Conservation (phyloP, 2,113 vertebrate genomes). For the Caranx melampygus region DNA sequence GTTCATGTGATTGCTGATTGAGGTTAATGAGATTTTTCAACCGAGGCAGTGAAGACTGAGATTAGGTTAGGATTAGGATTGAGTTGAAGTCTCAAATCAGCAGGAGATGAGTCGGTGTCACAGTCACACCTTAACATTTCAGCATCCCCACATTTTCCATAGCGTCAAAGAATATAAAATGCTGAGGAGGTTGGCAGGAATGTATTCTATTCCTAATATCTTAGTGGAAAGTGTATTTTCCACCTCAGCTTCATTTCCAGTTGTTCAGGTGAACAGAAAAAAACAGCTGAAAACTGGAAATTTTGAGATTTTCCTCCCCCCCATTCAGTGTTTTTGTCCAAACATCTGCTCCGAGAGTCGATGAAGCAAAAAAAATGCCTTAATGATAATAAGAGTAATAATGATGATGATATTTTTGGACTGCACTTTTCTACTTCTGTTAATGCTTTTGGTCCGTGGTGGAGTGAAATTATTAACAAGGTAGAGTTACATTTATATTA, state of each 20-base stretch:
- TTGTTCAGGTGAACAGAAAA: too few species aligned
- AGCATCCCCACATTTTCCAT: not conserved
- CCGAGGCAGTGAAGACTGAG: not conserved
- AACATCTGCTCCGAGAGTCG: too few species aligned
- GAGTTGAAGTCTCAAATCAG: constrained; percentile 13
- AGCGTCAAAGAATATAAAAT: too few species aligned
- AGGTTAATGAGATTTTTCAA: constrained; percentile 50
- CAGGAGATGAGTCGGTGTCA: not conserved
- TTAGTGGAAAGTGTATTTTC: too few species aligned
- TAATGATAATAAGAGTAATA: not conserved
- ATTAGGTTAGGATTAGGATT: constrained; percentile 41
- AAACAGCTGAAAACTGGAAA: too few species aligned
- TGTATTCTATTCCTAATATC: too few species aligned
- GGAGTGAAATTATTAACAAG: not conserved
- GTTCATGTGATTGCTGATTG: constrained; percentile 23
- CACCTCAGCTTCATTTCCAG: too few species aligned
- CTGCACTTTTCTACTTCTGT: not conserved
- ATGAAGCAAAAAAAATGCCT: not conserved
- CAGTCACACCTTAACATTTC: not conserved
- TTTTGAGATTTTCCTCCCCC: too few species aligned
- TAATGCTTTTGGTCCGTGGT: too few species aligned
- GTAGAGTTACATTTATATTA: too few species aligned
- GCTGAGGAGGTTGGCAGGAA: too few species aligned
- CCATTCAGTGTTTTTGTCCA: too few species aligned
- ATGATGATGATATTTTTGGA: not conserved